phyloP scores from a whole-genome alignment of 2,797 vertebrate species.

The Alcedo atthis region DNA sequence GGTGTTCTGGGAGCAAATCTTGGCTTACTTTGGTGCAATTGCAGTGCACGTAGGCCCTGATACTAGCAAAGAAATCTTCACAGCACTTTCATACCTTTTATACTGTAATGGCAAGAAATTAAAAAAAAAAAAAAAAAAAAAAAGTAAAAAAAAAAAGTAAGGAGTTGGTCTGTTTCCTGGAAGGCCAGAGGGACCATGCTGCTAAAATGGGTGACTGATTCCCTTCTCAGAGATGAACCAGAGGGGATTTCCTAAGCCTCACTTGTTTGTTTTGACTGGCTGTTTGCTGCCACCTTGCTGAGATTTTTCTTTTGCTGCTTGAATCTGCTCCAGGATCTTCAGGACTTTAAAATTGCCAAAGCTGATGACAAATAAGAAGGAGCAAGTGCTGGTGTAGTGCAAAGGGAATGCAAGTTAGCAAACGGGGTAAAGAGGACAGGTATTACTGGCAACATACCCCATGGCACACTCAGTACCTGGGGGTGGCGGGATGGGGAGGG shows the following conservation, averaged over 20 bases:
- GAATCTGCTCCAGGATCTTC: not conserved
- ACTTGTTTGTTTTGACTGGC: conserved; percentile 19
- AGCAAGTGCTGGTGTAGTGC: not conserved
- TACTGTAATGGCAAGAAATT: not conserved
- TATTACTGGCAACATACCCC: not conserved
- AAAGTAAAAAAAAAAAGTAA: not conserved
- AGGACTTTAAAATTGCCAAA: not conserved
- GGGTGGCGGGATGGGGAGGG: too few relatives aligned
- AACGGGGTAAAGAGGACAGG: accelerated
- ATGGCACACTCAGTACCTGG: accelerated
- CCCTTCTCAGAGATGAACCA: not conserved
- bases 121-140: too few relatives aligned
- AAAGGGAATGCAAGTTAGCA: not conserved
- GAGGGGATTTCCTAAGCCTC: not conserved
- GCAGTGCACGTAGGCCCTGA: not conserved
- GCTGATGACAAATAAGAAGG: not conserved
- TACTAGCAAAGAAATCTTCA: not conserved
- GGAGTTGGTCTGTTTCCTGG: not conserved
- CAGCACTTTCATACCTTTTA: not conserved
- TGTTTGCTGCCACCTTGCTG: conserved; percentile 66
- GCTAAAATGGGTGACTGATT: not conserved
- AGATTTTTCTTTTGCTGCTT: conserved; percentile 24
- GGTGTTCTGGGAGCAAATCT: not conserved
- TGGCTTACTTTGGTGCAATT: not conserved
- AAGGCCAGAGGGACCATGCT: not conserved